Percentiles rank a stretch among this genome's conserved stretches.
Evolutionary conservation across 2,888 invertebrate species (phyloP).

Genomic region (Rotaria magnacalcarata): DNA sequence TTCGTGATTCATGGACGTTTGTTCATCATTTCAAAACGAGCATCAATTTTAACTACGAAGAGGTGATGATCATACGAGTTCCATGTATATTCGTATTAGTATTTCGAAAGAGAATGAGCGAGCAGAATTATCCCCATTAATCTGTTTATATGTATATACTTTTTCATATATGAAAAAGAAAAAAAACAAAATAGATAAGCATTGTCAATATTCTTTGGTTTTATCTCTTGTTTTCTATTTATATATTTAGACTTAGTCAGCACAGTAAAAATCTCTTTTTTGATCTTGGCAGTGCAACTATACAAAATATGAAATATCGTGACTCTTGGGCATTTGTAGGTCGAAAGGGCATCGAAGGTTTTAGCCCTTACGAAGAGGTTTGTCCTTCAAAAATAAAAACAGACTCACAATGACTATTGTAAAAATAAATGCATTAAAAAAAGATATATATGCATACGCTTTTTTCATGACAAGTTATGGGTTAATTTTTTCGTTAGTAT

Average conservation of each 20-base stretch:
- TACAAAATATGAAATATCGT: constrained; percentile 63
- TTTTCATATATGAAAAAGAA: too few species aligned
- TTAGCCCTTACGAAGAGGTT: constrained; percentile 62
- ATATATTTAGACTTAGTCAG: constrained; percentile 58
- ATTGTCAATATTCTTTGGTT: constrained; percentile 23
- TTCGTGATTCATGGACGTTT: constrained; percentile 37
- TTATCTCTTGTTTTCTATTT: constrained; percentile 43
- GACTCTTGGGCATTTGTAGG: constrained; percentile 64
- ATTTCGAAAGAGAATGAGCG: background rate
- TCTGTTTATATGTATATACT: background rate
- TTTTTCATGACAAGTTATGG: background rate
- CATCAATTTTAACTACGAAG: constrained; percentile 39
- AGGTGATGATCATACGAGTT: constrained; percentile 37
- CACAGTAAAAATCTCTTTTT: constrained; percentile 62
- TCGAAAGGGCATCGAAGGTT: constrained; percentile 63
- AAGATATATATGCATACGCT: background rate
- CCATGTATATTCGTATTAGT: background rate
- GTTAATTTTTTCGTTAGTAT: background rate
- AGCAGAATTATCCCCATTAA: background rate
- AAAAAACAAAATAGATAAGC: background rate
- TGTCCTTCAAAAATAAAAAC: constrained; percentile 25
- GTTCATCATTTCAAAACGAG: constrained; percentile 27
- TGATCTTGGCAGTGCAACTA: constrained; percentile 63
- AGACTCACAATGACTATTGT: background rate
- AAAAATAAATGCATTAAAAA: background rate